Conservation (phyloP, 2,113 vertebrate species). For the Seriola dumerili region DNA sequence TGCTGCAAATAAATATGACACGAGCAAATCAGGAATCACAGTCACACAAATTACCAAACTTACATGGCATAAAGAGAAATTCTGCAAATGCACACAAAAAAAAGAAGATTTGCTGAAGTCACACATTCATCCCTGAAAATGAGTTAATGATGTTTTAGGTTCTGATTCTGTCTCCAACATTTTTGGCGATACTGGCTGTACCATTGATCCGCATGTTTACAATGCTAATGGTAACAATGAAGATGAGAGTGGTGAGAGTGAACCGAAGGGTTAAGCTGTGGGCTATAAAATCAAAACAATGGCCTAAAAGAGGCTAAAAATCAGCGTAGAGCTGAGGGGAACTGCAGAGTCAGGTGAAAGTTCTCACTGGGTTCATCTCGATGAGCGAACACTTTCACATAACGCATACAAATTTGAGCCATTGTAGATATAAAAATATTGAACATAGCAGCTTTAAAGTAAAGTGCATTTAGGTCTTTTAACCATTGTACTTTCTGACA, state of each 20-base stretch:
- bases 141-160: neutral
- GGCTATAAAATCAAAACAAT: neutral
- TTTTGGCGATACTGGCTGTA: neutral
- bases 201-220: neutral
- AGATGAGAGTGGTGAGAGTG: neutral
- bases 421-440: slow-evolving; percentile 19
- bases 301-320: neutral
- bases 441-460: slow-evolving; percentile 2
- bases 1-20: neutral
- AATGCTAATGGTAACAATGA: neutral
- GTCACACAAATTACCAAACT: too few relatives aligned
- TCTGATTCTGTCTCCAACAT: neutral
- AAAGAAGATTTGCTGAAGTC: neutral
- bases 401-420: neutral
- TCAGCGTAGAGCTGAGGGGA: neutral
- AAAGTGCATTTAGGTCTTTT: slow-evolving; percentile 1
- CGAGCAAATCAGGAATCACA: neutral
- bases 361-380: neutral
- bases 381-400: neutral
- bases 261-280: neutral
- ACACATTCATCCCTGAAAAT: neutral
- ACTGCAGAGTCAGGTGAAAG: neutral
- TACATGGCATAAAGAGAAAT: neutral
- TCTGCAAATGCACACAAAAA: neutral
- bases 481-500: neutral